Percentiles rank a stretch among this genome's conserved stretches.
Conservation (phyloP, 2,797 vertebrate species). For the Melanotaenia boesemani region DNA sequence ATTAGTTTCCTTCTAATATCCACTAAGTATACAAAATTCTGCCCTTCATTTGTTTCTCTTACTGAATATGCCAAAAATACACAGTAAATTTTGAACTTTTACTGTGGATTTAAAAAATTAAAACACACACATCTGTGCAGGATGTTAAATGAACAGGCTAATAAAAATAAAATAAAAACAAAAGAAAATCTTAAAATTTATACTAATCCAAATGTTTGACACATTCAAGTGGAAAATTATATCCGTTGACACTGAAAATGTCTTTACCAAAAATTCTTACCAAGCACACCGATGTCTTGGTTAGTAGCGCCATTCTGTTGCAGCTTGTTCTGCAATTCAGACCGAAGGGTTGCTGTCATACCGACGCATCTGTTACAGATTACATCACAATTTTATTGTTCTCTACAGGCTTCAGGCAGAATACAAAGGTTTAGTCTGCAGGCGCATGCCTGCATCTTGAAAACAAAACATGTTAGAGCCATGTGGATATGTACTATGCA, state of each 20-base stretch:
- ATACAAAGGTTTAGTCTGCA: background rate
- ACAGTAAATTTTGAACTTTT: background rate
- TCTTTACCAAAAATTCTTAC: background rate
- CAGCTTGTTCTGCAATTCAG: no score
- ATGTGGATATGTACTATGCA: background rate
- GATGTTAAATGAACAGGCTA: background rate
- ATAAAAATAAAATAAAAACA: no score
- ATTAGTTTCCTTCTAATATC: background rate
- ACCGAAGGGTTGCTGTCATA: background rate
- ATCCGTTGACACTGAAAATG: background rate
- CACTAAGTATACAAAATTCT: background rate
- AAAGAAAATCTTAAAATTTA: no score
- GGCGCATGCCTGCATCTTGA: background rate
- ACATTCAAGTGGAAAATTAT: no score
- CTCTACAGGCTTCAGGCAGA: background rate
- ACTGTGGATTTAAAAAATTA: no score
- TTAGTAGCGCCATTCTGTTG: background rate
- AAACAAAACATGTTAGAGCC: background rate
- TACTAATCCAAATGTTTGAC: no score
- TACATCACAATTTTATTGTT: background rate
- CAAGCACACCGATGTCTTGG: background rate
- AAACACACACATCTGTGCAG: background rate
- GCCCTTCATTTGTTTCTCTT: background rate
- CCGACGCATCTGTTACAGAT: slow-evolving; percentile 12
- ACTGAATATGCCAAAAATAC: background rate